Evolutionary conservation across 2,113 vertebrate species (phyloP).

Genomic region (Ceyx cyanopectus): DNA sequence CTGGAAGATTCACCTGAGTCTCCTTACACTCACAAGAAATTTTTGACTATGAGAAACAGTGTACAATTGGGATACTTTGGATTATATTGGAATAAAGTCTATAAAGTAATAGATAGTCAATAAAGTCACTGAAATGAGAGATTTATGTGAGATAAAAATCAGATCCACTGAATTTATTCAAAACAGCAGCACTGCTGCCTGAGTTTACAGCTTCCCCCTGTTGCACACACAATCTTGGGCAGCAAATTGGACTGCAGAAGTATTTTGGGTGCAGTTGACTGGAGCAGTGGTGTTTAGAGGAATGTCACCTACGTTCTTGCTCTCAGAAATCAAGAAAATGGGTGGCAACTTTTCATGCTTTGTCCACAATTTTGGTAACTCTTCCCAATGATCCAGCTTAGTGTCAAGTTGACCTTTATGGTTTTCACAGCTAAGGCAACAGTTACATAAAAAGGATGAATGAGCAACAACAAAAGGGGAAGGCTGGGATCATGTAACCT

Average conservation of each 20-base stretch:
- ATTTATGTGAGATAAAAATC: neutral
- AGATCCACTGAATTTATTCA: neutral
- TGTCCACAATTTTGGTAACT: neutral
- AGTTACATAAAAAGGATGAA: conserved; percentile 61
- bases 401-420: conserved; percentile 33
- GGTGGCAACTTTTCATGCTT: neutral
- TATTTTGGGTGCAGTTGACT: neutral
- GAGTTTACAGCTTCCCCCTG: neutral
- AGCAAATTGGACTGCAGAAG: neutral
- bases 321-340: neutral
- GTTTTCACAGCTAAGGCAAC: conserved; percentile 37
- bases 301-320: neutral
- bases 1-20: neutral
- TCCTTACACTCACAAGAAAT: neutral
- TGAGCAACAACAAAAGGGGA: conserved; percentile 51
- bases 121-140: neutral
- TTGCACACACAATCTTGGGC: neutral
- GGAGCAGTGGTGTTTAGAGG: neutral
- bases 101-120: neutral
- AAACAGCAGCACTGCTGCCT: neutral
- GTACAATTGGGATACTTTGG: neutral
- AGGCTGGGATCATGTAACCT: conserved; percentile 10
- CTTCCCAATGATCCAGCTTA: conserved; percentile 13
- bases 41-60: neutral
- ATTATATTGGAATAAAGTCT: neutral